Evolutionary conservation across 2,888 invertebrate genomes (phyloP).

Genomic region (Autographa pulchrina): DNA sequence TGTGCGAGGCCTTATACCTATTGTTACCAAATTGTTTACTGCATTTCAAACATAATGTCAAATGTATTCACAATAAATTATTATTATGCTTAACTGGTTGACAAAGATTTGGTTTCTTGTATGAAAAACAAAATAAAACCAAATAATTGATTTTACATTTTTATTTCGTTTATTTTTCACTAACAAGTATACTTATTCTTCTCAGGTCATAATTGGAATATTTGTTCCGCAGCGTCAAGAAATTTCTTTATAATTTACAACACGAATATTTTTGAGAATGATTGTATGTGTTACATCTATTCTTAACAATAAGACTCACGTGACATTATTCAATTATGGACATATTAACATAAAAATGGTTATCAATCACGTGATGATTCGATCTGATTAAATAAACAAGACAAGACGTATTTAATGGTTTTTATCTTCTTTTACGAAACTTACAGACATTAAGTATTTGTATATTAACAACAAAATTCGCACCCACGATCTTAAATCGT

Average conservation of each 20-base stretch:
- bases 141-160: constrained; percentile 47
- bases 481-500: not conserved
- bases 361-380: constrained; percentile 17
- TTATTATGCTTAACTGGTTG: not conserved
- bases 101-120: not conserved
- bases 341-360: constrained; percentile 10
- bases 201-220: constrained; percentile 66
- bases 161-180: constrained; percentile 64
- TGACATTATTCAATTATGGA: constrained; percentile 37
- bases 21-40: not conserved
- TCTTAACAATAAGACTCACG: constrained; percentile 42
- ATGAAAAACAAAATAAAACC: constrained; percentile 29
- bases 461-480: not conserved
- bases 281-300: constrained; percentile 42
- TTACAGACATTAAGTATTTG: not conserved
- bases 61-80: not conserved
- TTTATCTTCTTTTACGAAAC: not conserved
- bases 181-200: constrained; percentile 62
- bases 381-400: not conserved
- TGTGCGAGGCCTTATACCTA: not conserved
- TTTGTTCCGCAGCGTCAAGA: constrained; percentile 63
- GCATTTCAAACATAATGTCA: constrained; percentile 15
- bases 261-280: constrained; percentile 33
- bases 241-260: constrained; percentile 46
- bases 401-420: not conserved